Base-by-base conservation (phyloP, 2,888 invertebrate species). In the Aromia moschata region DNA sequence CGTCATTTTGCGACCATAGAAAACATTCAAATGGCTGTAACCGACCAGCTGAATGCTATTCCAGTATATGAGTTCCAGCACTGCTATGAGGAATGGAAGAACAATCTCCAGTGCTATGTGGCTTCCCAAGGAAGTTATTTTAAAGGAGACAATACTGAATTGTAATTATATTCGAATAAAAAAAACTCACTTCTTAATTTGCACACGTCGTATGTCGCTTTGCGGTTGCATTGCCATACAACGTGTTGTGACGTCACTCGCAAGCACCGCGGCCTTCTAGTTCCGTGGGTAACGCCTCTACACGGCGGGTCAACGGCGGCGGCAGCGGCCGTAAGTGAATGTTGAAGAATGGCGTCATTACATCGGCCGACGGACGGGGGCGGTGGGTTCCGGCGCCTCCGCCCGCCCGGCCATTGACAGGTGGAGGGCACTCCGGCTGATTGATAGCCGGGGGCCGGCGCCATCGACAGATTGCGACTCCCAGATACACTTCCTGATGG, bases 381-480 rank as follows among this genome's bases (percentile, higher is more conserved):
- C 54, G 60, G 55, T 47, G 57, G 41, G 58, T 60, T 55, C 51
- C 43, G 54, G 47, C 60, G 56, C 62, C 45, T 51, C 45, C 31
- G 18, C 40, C 38, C 58, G 60, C 60, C 60, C 66, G 69, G 72
- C 61, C 70, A 73, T 72, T 74, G 74, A 71, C 73, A 75, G 73
- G 71, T 71, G 64, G 65, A 72, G 70, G 62, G 70, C 68, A 61
- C 71, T 74, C 60, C 59, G 66, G 47, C 72, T 73, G 74, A 75
- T 75, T 74, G 75, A 75, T 75, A 72, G 70, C 70, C 70, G 64
- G 62, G 65, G 69, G 69, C 69, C 66, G 69, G 59, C 62, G 65
- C 67, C 69, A 71, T 68, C 74, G 73, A 72, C 70, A 70, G 70
- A 73, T 74, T 72, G 70, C 68, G 60, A 64, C 62, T 64, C 61